Base-by-base conservation (phyloP, 2,113 vertebrate species). In the Lamprotornis superbus region DNA sequence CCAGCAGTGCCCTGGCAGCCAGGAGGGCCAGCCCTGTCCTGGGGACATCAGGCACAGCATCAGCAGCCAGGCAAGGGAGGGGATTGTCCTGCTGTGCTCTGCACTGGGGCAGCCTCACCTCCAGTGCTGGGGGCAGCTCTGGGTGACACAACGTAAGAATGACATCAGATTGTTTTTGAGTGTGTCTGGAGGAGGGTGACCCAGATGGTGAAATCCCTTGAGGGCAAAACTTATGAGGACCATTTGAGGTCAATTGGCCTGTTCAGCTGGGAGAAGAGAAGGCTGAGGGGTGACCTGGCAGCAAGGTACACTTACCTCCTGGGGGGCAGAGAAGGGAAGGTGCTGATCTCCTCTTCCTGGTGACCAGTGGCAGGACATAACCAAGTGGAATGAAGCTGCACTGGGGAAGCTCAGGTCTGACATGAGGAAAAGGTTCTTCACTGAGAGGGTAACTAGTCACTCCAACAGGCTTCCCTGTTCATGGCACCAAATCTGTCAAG, bases 41-140 rank as follows among this genome's bases (percentile, higher is more conserved):
- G 46, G 12, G 0, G 27, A 16, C 31, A 74, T n/a, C 44, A 52
- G 52, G 23, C 1, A 39, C 33, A 75, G 39, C 47, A 25, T 20
- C 0, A 0, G 0, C 39, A 75, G 46, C 20, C 0, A 0, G 53
- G 30, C 27, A 46, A 68, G 33, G 39, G 52, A 89, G 60, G 44
- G 39, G 24, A 81, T 30, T 67, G 23, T 81, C 52, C 77, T 1
- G 3, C 60, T 59, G 23, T 53, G 39, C 60, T 67, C 61, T 53
- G 78, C 0, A 0, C 23, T 82, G 53, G 20, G 24, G 23, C 0
- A 0, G 24, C 55, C n/a, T 68, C 47, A 60, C 6, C 69, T 68
- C 4, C 0, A 83, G 40, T 12, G n/a, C 46, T 47, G 24, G n/a
- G 20, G n/a, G 6, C 39, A 76, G 2, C 2, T 53, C 3, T 8